Evolutionary conservation across 2,113 vertebrate genomes (phyloP).

Genomic region (Chloropsis hardwickii): DNA sequence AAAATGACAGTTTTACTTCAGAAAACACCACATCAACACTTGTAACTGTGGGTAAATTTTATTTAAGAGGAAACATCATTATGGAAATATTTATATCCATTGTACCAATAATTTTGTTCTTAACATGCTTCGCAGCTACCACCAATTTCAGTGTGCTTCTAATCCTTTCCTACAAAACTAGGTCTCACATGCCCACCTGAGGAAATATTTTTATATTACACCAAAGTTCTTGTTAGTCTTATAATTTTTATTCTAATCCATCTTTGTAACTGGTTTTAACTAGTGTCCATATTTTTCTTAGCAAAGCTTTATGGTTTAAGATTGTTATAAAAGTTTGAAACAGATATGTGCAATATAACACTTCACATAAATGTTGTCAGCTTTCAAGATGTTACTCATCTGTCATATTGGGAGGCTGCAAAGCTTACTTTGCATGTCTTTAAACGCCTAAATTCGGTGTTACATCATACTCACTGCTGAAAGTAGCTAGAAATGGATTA

Average conservation of each 20-base stretch:
- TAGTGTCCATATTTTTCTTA: background rate
- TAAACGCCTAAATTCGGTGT: background rate
- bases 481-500: background rate
- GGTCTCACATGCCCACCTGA: background rate
- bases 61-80: background rate
- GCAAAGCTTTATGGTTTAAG: background rate
- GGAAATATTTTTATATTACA: background rate
- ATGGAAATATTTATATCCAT: background rate
- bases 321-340: background rate
- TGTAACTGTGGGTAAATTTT: background rate
- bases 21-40: background rate
- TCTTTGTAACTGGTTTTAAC: background rate
- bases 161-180: background rate
- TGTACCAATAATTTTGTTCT: background rate
- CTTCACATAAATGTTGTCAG: background rate
- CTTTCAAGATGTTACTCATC: background rate
- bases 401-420: background rate
- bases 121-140: background rate
- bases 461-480: background rate
- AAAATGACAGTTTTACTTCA: constrained; percentile 19
- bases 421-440: background rate
- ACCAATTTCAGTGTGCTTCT: background rate
- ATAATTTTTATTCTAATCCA: background rate
- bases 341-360: background rate
- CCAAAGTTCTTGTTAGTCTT: background rate